Evolutionary conservation across 1,140 invertebrate species (phyloP), one percentile per base, ranked within the genome.

Genomic region (Drosophila bocki): DNA sequence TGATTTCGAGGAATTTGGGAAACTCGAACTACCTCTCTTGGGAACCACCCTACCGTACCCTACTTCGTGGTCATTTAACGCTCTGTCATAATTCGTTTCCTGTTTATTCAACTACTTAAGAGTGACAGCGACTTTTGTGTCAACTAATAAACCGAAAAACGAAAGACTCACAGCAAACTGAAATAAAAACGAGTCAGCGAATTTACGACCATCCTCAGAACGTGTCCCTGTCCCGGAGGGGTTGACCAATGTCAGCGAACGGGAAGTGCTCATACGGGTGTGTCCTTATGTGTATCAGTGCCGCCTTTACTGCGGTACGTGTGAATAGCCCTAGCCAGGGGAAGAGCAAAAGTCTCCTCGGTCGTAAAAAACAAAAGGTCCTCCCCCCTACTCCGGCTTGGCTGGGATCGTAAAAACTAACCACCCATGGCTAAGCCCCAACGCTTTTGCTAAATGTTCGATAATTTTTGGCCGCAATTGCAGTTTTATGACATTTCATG

Each of bases 401-500:
- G 19, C n/a, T 44, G 59, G 54, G 42, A 48, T 65, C 69, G 50
- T 88, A 88, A 88, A 87, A 84, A 74, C 76, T 78, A 84, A 78
- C 80, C 80, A 88, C 84, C 84, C 84, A 75, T 78, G 76, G 80
- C 53, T 84, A 71, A 65, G 85, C 72, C 84, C 67, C 76, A 75
- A 64, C 77, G 83, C 84, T 88, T 87, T 84, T 60, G 77, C 85
- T 90, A 80, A 87, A 87, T 87, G 84, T 88, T 87, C 85, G 80
- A 87, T 87, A 88, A 87, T 90, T 87, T 78, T 87, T 84, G 63
- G 84, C 78, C 83, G 64, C 83, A 87, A 87, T 87, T 87, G 83
- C 84, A 84, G 70, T 87, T 87, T 87, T 87, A 87, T 87, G 80
- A 78, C 72, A 75, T 84, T 88, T 78, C 85, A 88, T 87, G 84